Conservation (phyloP, 2,888 invertebrate species). For the Hetaerina titia region DNA sequence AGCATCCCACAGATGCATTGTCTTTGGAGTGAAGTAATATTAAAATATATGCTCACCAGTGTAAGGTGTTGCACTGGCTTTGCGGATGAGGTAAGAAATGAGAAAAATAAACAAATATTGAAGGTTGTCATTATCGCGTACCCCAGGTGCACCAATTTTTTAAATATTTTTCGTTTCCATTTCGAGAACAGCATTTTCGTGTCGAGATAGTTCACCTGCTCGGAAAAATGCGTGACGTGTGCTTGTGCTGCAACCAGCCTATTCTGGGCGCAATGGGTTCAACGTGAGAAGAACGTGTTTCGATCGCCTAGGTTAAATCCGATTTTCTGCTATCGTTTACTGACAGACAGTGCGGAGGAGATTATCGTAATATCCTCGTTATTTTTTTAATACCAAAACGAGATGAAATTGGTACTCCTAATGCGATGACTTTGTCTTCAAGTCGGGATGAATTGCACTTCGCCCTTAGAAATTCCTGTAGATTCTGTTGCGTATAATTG, state of each 20-base stretch:
- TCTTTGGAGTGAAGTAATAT: neutral
- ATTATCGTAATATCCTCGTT: neutral
- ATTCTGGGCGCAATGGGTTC: neutral
- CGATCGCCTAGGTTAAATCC: neutral
- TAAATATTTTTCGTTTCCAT: neutral
- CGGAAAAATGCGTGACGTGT: neutral
- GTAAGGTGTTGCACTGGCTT: too few relatives aligned
- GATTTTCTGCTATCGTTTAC: neutral
- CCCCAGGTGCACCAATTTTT: neutral
- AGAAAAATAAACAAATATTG: neutral
- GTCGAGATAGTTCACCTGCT: neutral
- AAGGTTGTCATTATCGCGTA: neutral
- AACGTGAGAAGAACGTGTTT: neutral
- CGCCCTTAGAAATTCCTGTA: too few relatives aligned
- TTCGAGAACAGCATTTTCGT: neutral
- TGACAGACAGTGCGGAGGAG: neutral
- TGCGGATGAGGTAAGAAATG: too few relatives aligned
- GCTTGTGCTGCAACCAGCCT: neutral
- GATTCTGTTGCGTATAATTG: too few relatives aligned
- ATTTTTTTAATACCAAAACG: neutral
- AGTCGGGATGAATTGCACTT: too few relatives aligned
- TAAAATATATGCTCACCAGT: too few relatives aligned
- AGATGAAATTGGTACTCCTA: too few relatives aligned
- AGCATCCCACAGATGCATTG: neutral
- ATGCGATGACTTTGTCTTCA: too few relatives aligned